Evolutionary conservation across 2,888 invertebrate genomes (phyloP).

Genomic region (Bugulina stolonifera): DNA sequence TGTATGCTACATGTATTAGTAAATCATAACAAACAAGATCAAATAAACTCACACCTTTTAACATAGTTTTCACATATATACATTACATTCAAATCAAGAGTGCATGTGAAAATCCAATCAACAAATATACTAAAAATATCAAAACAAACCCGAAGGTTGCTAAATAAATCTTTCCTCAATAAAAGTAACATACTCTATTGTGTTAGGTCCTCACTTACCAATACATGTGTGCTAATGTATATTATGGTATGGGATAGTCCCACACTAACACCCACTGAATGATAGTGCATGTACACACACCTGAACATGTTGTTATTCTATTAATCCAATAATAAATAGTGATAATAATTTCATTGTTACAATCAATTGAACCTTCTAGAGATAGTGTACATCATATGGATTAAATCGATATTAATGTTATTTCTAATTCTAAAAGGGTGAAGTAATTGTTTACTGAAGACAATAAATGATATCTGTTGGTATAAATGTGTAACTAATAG

Average conservation of each 20-base stretch:
- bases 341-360: not conserved
- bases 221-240: not conserved
- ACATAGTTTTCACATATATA: not conserved
- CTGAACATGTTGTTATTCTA: not conserved
- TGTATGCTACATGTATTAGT: conserved; percentile 20
- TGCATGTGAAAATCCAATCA: conserved; percentile 14
- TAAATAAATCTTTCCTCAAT: not conserved
- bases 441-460: no score
- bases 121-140: conserved; percentile 5
- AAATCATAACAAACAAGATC: conserved; percentile 9
- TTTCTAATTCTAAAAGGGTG: no score
- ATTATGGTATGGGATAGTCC: not conserved
- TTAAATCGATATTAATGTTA: no score
- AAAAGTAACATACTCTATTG: not conserved
- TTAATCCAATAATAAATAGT: not conserved
- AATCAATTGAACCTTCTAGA: no score
- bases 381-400: no score
- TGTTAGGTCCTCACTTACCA: not conserved
- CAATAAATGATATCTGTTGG: no score
- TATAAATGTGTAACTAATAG: no score
- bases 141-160: not conserved
- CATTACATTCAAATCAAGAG: not conserved
- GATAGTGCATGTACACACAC: not conserved
- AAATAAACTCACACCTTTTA: conserved; percentile 11
- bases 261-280: not conserved